Conservation (phyloP, 2,888 invertebrate genomes). For the Ennomos fuscantarius region DNA sequence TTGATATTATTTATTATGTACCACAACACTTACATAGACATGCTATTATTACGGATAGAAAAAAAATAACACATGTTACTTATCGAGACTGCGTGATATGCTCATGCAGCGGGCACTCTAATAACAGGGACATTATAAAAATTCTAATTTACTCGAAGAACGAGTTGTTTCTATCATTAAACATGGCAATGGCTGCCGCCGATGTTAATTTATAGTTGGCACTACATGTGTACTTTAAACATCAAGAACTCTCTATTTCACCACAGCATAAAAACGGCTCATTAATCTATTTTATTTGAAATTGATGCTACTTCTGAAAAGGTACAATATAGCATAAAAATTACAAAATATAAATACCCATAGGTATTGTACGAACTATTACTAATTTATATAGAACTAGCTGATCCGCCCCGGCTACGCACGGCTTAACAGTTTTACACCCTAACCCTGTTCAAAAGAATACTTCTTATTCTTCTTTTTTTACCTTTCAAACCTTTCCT, state of each 20-base stretch:
- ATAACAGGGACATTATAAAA: constrained; percentile 38
- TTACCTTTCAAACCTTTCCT: too few species aligned
- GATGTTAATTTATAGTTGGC: constrained; percentile 29
- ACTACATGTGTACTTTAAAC: constrained; percentile 17
- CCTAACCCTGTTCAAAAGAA: too few species aligned
- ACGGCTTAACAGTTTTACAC: too few species aligned
- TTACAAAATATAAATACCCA: too few species aligned
- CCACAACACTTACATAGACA: constrained; percentile 43
- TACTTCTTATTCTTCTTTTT: too few species aligned
- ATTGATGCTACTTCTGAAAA: not conserved
- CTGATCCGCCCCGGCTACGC: too few species aligned
- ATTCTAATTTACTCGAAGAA: constrained; percentile 39
- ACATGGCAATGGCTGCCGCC: constrained; percentile 34
- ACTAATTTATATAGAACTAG: too few species aligned
- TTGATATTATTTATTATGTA: constrained; percentile 57
- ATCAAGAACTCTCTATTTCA: constrained; percentile 13
- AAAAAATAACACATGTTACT: constrained; percentile 52
- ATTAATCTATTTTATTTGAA: not conserved
- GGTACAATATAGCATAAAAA: not conserved
- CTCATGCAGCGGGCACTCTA: constrained; percentile 28
- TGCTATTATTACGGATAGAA: constrained; percentile 55
- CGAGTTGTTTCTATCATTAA: constrained; percentile 37
- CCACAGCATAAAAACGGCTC: constrained; percentile 9
- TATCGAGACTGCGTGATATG: constrained; percentile 41
- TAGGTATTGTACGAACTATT: too few species aligned